phyloP scores from a whole-genome alignment of 2,888 invertebrate species.

The Lithophane semibrunnea region DNA sequence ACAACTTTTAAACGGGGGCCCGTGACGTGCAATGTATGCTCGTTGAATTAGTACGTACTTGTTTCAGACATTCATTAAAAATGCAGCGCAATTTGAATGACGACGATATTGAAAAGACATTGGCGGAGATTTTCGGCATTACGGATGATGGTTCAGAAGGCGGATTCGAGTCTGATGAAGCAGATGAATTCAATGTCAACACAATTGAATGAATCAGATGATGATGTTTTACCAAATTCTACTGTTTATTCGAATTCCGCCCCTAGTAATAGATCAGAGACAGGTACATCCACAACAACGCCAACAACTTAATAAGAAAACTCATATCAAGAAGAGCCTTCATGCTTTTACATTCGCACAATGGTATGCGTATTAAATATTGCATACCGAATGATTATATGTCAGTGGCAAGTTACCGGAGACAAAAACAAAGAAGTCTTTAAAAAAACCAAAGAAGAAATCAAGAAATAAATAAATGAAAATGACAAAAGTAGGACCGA shows the following conservation, averaged over 20 bases:
- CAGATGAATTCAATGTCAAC: neutral
- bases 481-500: no score
- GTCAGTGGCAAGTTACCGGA: no score
- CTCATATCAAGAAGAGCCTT: neutral
- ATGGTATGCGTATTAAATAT: no score
- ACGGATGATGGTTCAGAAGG: conserved; percentile 1
- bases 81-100: neutral
- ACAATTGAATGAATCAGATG: neutral
- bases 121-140: neutral
- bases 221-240: conserved; percentile 1
- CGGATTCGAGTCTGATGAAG: conserved; percentile 1
- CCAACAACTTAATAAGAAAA: neutral
- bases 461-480: no score
- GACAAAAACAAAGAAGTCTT: no score
- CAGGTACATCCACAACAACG: neutral
- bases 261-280: neutral
- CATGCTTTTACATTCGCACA: no score
- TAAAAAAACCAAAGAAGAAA: no score
- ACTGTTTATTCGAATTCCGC: neutral
- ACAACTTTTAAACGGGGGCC: no score
- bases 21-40: neutral
- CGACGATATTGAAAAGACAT: neutral
- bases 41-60: neutral
- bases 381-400: no score
- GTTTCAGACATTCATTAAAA: neutral